Evolutionary conservation across 2,888 invertebrate genomes (phyloP), one percentile per base, ranked within the genome.

Genomic region (Galerucella nymphaeae): DNA sequence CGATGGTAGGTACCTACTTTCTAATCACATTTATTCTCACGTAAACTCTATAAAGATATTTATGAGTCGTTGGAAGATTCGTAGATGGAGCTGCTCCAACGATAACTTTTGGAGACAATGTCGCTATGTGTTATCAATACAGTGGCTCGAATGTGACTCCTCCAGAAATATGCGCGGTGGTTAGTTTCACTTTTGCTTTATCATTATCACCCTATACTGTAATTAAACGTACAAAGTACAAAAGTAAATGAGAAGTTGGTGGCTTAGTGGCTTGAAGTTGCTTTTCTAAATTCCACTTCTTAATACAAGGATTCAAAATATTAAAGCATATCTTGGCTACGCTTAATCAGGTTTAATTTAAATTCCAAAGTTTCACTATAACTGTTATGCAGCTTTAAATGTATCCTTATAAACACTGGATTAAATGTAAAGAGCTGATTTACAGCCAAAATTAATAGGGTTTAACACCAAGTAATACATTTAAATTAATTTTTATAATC

Each of bases 21-120:
- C 57, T 42, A 55, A 70, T 70, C 45, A 64, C 53, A 65, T 65
- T 65, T 50, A 65, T 53, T 65, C 23, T 14, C 6, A 20, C 66
- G 55, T 55, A 53, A 55, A 41, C 6, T 66, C 55, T 66, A 66
- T 38, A 66, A 66, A 55, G 66, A 66, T 55, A 66, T 66, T 66
- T 57, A 57, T 57, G 55, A 20, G 13, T 18, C 20, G 55, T 57
- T 23, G 55, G 55, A 57, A 57, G 6, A 57, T 57, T 55, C n/a
- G 55, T 23, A 20, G 20, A 20, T 57, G 55, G 55, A 57, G 55
- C 55, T 57, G 55, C 23, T 57, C 23, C 20, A 20, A 16, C 55
- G 13, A 9, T 57, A 57, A 57, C 6, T 57, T 57, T 20, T 13
- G 55, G 18, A 13, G 20, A 57, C 10, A 20, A 1, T 16, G 23